Percentiles rank a stretch among this genome's conserved stretches.
These are phyloP conservation scores for Oligia strigilis DNA, from an alignment of 2,888 invertebrate species.

Conservation along the genomic window DNA sequence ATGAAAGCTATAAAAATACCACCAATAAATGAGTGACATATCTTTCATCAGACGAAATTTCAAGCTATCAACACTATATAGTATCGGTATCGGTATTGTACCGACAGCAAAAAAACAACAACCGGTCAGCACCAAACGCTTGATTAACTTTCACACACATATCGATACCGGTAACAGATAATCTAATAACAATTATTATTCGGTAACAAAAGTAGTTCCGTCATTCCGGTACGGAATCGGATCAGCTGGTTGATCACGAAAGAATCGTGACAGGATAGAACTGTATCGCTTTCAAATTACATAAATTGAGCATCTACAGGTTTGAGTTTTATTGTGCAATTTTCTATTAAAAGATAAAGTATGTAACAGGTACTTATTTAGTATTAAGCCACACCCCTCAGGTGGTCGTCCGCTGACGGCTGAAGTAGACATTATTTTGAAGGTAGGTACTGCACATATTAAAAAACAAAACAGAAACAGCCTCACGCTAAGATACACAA, in stretches of 20 bases:
- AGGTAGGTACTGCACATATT: neutral
- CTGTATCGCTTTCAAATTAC: conserved; percentile 84
- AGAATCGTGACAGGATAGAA: conserved; percentile 79
- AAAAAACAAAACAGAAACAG: neutral
- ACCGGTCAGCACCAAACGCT: conserved; percentile 29
- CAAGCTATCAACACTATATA: conserved; percentile 29
- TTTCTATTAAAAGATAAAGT: conserved; percentile 5
- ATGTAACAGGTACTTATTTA: conserved; percentile 18
- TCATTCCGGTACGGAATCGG: conserved; percentile 47
- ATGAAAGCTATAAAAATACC: conserved; percentile 15
- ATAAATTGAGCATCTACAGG: conserved; percentile 65
- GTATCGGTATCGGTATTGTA: conserved; percentile 32
- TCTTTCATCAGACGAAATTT: conserved; percentile 44
- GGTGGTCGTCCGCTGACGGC: neutral
- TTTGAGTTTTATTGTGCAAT: conserved; percentile 35
- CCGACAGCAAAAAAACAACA: conserved; percentile 27
- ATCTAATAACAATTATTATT: conserved; percentile 63
- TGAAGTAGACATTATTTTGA: neutral
- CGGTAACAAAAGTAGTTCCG: conserved; percentile 55
- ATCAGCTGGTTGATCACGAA: conserved; percentile 73
- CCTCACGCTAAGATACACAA: neutral
- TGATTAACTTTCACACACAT: conserved; percentile 61
- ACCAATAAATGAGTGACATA: conserved; percentile 37
- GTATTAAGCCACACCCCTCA: neutral
- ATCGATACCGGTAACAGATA: conserved; percentile 61